Evolutionary conservation across 2,113 vertebrate genomes (phyloP).

Genomic region (Ranitomeya variabilis): DNA sequence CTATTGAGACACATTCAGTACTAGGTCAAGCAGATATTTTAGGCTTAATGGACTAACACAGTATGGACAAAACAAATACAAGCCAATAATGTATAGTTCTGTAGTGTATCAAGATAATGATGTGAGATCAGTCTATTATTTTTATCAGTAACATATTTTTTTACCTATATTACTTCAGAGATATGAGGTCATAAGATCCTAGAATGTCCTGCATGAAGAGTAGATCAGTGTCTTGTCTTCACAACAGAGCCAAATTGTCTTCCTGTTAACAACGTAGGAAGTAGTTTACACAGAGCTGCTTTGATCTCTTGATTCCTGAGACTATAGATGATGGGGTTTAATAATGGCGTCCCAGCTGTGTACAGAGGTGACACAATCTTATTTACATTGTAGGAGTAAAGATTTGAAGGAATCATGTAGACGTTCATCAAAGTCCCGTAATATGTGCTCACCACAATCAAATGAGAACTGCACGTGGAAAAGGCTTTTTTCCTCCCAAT

Average conservation of each 20-base stretch:
- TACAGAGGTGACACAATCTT: slow-evolving; percentile 33
- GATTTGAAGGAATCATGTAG: slow-evolving; percentile 32
- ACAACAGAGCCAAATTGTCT: background rate
- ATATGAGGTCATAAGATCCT: too few species aligned
- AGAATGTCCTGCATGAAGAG: too few species aligned
- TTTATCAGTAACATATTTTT: too few species aligned
- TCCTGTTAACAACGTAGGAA: background rate
- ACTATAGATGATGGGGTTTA: slow-evolving; percentile 42
- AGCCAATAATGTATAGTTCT: too few species aligned
- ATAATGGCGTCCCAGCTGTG: slow-evolving; percentile 18
- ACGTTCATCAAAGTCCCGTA: slow-evolving; percentile 38
- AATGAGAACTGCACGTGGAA: slow-evolving; percentile 38
- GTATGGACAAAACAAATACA: too few species aligned
- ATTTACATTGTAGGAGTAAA: slow-evolving; percentile 7
- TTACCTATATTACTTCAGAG: too few species aligned
- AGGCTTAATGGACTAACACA: too few species aligned
- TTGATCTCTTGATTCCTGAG: slow-evolving; percentile 42
- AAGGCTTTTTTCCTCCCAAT: background rate
- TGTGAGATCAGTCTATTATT: too few species aligned
- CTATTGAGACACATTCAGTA: too few species aligned
- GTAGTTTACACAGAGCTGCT: background rate
- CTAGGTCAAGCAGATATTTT: too few species aligned
- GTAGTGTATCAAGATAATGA: too few species aligned
- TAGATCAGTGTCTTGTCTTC: too few species aligned
- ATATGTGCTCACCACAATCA: slow-evolving; percentile 23